phyloP scores from a whole-genome alignment of 2,797 vertebrate species.

The Sciurus carolinensis region DNA sequence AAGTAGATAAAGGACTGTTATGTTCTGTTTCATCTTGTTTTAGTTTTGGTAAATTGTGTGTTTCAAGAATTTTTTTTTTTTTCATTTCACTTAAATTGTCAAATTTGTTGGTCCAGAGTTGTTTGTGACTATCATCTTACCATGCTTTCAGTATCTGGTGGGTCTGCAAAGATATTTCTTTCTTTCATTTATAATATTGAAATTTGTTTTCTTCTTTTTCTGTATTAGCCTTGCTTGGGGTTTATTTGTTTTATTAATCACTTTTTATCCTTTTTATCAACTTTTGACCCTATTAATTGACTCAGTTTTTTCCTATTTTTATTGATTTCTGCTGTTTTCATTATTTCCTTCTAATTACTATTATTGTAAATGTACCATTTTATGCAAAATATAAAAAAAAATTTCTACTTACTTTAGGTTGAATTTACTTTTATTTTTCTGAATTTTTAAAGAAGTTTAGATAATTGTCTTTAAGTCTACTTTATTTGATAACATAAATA shows the following conservation, averaged over 20 bases:
- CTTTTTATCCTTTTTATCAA: not conserved
- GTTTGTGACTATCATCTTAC: not conserved
- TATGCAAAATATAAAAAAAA: not conserved
- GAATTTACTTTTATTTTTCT: not conserved
- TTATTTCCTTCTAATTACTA: not conserved
- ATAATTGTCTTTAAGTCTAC: no score
- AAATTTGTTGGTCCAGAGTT: not conserved
- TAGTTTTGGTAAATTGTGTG: not conserved
- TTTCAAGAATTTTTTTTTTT: not conserved
- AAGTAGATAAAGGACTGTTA: not conserved
- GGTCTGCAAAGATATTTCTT: not conserved
- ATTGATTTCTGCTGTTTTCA: not conserved
- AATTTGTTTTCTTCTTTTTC: not conserved
- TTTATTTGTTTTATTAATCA: not conserved
- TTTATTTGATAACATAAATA: no score
- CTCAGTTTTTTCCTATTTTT: not conserved
- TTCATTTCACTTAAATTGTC: not conserved
- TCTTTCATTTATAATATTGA: not conserved
- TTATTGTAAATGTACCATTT: not conserved
- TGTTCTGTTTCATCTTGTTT: not conserved
- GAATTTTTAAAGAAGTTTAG: not conserved
- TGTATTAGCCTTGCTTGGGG: not conserved
- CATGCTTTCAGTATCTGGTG: not conserved
- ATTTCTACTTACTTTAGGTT: not conserved
- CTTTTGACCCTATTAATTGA: not conserved